Percentiles rank a stretch among this genome's conserved stretches.
Conservation (phyloP, 2,113 vertebrate genomes). For the Cryptotis parvus region DNA sequence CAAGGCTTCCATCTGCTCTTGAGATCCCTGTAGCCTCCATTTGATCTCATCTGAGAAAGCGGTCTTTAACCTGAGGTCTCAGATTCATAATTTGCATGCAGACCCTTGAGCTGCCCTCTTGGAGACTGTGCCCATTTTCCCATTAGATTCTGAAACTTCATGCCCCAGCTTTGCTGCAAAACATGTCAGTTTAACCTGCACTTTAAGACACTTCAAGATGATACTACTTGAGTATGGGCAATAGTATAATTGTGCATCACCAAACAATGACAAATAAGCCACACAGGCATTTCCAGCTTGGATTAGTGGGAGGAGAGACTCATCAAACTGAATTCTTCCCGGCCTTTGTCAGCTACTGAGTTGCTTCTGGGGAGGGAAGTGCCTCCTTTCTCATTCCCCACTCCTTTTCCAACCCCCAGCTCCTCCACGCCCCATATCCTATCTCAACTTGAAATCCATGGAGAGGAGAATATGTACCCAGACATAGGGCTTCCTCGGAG, state of each 20-base stretch:
- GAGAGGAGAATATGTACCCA: not conserved
- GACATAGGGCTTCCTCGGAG: not conserved
- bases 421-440: too few relatives aligned
- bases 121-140: not conserved
- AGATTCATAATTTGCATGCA: not conserved
- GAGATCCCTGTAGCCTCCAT: not conserved
- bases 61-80: not conserved
- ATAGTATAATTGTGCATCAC: not conserved
- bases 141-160: not conserved
- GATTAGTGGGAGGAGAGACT: constrained; percentile 41
- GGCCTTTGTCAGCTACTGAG: constrained; percentile 14
- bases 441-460: not conserved
- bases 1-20: not conserved
- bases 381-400: not conserved
- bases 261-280: constrained; percentile 5
- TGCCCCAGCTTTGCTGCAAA: not conserved
- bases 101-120: not conserved
- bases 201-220: constrained; percentile 62
- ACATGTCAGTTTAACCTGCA: not conserved
- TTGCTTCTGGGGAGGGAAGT: not conserved
- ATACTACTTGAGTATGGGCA: constrained; percentile 36
- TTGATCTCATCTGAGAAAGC: not conserved
- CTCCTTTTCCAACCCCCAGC: accelerated
- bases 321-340: constrained; percentile 17
- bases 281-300: constrained; percentile 59